Percentiles rank a stretch among this genome's conserved stretches.
Conservation (phyloP, 2,888 invertebrate species). For the Mimas tiliae region DNA sequence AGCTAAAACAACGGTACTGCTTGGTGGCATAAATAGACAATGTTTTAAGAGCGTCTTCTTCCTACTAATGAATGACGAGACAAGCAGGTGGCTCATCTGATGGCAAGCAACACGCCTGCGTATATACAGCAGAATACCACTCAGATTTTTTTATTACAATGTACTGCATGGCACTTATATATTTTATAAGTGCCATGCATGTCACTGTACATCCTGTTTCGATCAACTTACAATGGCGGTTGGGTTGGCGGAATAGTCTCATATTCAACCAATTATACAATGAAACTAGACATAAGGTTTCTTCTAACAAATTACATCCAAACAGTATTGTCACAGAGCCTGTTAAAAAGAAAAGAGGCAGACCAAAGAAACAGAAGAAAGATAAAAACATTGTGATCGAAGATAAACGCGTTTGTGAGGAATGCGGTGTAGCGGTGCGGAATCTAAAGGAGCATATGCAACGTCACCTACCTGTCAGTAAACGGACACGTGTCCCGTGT, state of each 20-base stretch:
- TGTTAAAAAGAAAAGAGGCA: conserved; percentile 40
- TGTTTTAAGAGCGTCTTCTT: no score
- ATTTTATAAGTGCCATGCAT: no score
- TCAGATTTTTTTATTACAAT: no score
- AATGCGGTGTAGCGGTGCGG: conserved; percentile 66
- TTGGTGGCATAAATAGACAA: no score
- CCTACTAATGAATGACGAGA: no score
- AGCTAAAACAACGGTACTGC: no score
- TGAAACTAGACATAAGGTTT: neutral
- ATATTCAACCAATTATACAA: neutral
- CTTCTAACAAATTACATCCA: neutral
- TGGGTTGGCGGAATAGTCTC: neutral
- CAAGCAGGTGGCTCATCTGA: no score
- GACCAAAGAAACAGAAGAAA: conserved; percentile 39
- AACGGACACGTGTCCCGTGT: conserved; percentile 54
- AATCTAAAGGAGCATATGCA: conserved; percentile 59
- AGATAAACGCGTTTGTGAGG: conserved; percentile 60
- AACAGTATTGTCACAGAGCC: conserved; percentile 40
- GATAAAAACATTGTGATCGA: conserved; percentile 30
- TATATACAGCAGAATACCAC: no score
- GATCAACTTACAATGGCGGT: no score
- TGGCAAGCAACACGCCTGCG: no score
- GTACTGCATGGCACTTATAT: no score
- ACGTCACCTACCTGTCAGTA: conserved; percentile 49
- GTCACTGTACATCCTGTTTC: no score